phyloP scores from a whole-genome alignment of 1,140 invertebrate genomes.

The Nautilus pompilius region DNA sequence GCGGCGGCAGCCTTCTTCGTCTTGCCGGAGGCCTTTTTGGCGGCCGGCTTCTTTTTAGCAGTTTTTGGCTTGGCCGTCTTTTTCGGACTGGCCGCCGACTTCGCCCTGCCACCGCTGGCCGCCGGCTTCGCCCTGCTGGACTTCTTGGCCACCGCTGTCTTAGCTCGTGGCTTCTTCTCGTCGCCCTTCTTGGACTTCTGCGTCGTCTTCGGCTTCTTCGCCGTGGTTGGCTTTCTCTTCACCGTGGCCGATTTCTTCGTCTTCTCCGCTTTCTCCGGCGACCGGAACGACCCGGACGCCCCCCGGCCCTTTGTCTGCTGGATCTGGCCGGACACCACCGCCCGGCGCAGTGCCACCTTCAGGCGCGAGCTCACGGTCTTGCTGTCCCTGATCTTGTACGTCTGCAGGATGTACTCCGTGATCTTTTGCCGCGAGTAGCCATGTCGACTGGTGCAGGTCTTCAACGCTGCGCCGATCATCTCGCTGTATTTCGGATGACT shows the following conservation, averaged over 20 bases:
- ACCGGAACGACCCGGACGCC: slow-evolving; percentile 32
- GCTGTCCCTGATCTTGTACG: slow-evolving; percentile 30
- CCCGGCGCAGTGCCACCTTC: background rate
- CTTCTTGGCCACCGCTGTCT: too few species aligned
- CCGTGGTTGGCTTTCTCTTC: background rate
- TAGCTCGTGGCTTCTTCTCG: background rate
- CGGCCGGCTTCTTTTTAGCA: background rate
- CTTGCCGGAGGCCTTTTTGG: background rate
- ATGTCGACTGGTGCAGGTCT: slow-evolving; percentile 13
- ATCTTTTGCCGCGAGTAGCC: slow-evolving; percentile 36
- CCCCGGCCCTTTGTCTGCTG: slow-evolving; percentile 25
- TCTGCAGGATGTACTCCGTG: slow-evolving; percentile 38
- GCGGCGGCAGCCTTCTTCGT: background rate
- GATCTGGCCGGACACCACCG: background rate
- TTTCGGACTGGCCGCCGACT: background rate
- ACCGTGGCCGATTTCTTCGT: too few species aligned
- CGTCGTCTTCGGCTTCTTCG: slow-evolving; percentile 3
- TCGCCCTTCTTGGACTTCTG: background rate
- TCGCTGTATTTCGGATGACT: slow-evolving; percentile 6
- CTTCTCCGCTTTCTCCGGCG: background rate
- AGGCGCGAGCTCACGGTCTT: background rate
- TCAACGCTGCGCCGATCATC: slow-evolving; percentile 11
- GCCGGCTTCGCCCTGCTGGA: background rate
- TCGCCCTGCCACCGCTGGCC: too few species aligned
- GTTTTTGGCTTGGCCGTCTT: background rate